phyloP scores from a whole-genome alignment of 2,113 vertebrate species.

The Saccopteryx leptura region DNA sequence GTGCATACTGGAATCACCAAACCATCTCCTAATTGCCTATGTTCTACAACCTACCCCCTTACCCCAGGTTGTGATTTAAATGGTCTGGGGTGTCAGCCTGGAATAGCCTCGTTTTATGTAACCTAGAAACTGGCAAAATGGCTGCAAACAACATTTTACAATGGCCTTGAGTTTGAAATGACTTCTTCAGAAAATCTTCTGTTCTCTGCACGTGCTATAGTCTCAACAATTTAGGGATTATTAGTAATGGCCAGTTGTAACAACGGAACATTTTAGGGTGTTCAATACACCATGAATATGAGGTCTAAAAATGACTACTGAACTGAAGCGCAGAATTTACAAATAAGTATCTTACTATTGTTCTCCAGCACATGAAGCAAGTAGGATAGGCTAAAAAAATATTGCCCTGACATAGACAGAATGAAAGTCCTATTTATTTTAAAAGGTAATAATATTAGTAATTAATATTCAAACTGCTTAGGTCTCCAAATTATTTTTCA shows the following conservation, averaged over 20 bases:
- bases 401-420: not conserved
- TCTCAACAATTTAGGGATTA: not conserved
- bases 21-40: not conserved
- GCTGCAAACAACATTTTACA: constrained; percentile 8
- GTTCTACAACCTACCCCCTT: not conserved
- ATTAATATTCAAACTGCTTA: constrained; percentile 45
- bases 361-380: constrained; percentile 16
- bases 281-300: not conserved
- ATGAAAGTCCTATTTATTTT: constrained; percentile 1
- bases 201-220: not conserved
- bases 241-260: not conserved
- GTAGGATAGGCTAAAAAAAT: constrained; percentile 38
- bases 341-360: not conserved
- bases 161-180: not conserved
- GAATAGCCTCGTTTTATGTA: not conserved
- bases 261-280: not conserved
- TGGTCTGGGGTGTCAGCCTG: not conserved
- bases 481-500: not conserved
- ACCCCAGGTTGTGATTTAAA: not conserved
- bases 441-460: constrained; percentile 33
- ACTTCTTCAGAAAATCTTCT: constrained; percentile 9
- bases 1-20: not conserved
- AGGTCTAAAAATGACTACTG: constrained; percentile 17
- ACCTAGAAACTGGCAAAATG: not conserved
- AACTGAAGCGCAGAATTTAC: constrained; percentile 3